phyloP scores from a whole-genome alignment of 2,888 invertebrate species.

The Leptopilina syphax region DNA sequence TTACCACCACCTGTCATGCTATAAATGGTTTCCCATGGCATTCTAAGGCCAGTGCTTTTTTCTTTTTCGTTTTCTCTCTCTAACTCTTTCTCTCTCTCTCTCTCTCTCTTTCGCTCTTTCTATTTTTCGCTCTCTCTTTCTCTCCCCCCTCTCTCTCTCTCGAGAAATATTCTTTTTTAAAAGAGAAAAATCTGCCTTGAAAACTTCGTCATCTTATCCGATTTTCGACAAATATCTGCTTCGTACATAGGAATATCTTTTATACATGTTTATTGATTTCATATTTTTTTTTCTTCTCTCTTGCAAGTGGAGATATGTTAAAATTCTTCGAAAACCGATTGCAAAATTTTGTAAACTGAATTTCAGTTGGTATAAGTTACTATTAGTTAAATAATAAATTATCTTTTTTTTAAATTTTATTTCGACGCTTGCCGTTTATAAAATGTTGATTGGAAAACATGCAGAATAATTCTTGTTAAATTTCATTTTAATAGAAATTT shows the following conservation, averaged over 20 bases:
- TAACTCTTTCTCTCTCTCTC: background rate
- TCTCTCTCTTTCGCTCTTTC: background rate
- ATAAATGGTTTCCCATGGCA: conserved; percentile 31
- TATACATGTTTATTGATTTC: background rate
- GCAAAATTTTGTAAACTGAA: background rate
- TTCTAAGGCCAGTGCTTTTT: conserved; percentile 16
- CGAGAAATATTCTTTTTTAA: background rate
- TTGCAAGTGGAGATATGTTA: background rate
- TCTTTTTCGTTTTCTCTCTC: background rate
- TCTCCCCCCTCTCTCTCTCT: background rate
- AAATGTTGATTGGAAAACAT: too few relatives aligned
- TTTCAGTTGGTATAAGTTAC: too few relatives aligned
- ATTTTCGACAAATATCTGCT: background rate
- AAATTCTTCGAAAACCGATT: background rate
- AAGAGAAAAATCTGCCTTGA: background rate
- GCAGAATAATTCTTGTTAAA: too few relatives aligned
- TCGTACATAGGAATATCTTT: background rate
- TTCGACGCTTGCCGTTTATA: too few relatives aligned
- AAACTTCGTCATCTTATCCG: conserved; percentile 19
- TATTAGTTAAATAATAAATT: too few relatives aligned
- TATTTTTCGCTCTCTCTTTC: background rate
- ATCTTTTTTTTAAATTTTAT: too few relatives aligned
- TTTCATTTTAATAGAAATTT: too few relatives aligned
- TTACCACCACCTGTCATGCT: conserved; percentile 16
- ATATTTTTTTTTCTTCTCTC: background rate